Base-by-base conservation (phyloP, 2,797 vertebrate species). In the Lateolabrax maculatus region DNA sequence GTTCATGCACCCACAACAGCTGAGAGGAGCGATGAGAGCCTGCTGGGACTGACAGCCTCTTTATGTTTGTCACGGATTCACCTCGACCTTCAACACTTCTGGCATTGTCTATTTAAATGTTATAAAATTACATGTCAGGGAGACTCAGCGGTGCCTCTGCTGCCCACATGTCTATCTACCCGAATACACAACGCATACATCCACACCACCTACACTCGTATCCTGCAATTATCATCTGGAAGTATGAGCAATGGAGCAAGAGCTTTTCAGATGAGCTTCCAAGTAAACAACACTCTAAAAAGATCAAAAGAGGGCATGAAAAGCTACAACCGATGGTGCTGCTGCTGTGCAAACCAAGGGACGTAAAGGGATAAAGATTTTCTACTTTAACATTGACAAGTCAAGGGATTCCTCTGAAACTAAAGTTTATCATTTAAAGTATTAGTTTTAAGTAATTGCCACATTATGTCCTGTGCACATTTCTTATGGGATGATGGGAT, bases 61-160 rank as follows among this genome's bases (percentile, higher is more conserved):
- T 71, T 56, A 21, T 23, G 70, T 51, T 41, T 21, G 60, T 85
- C 41, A 48, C 71, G 75, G 85, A 80, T 87, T 72, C 27, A 62
- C 67, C 77, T 68, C 64, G 27, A 78, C 89, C 75, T 80, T 51
- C 70, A 77, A 31, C 36, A 21, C 66, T 70, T 64, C 63, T 49
- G 41, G 16, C 48, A 55, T 83, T 62, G 80, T 84, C 77, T 55
- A 65, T 77, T 74, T 79, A 71, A 87, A 89, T 37, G 61, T 74
- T 64, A 36, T 51, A 48, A 83, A 84, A 57, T 58, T 81, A 80
- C 75, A 34, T 36, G 66, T 62, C 68, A 51, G 60, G 29, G 56
- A 68, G 71, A 83, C 29, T 36, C 75, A 77, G 81, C 61, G 69
- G 80, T 44, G 75, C 46, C 71, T 72, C 61, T 25, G 48, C 80